A percentile compares a stretch with the other conserved stretches of the same genome.
Evolutionary conservation across 2,888 invertebrate species (phyloP).

Genomic region (Lasioglossum morio): DNA sequence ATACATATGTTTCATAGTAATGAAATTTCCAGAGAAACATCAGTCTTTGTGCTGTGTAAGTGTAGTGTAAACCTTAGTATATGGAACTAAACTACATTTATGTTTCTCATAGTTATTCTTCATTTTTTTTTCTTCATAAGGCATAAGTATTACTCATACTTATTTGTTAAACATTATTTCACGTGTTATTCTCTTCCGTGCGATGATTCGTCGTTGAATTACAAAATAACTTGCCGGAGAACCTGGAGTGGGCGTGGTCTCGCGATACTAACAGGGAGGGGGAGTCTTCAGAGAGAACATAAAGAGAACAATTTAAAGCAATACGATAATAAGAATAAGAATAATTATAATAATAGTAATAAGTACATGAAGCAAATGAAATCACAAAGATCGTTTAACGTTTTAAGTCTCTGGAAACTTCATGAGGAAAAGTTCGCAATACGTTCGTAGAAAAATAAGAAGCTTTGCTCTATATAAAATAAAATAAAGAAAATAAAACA

Average conservation of each 20-base stretch:
- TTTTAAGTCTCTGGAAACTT: conserved; percentile 59
- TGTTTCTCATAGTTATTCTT: conserved; percentile 34
- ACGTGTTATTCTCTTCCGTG: background rate
- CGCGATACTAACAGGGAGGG: background rate
- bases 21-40: conserved; percentile 67
- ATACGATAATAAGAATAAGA: conserved; percentile 20
- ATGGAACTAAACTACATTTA: conserved; percentile 35
- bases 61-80: conserved; percentile 38
- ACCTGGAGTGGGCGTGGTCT: background rate
- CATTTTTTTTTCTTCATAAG: conserved; percentile 30
- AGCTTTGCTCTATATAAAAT: conserved; percentile 36
- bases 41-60: conserved; percentile 57
- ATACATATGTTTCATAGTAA: conserved; percentile 44
- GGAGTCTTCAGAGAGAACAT: background rate
- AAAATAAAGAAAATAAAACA: conserved; percentile 20
- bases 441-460: conserved; percentile 59
- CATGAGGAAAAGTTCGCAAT: conserved; percentile 44
- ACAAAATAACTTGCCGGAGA: conserved; percentile 17
- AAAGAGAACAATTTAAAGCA: conserved; percentile 15
- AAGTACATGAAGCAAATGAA: conserved; percentile 42
- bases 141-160: conserved; percentile 29
- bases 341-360: conserved; percentile 23
- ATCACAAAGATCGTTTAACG: conserved; percentile 49
- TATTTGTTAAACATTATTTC: conserved; percentile 19
- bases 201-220: conserved; percentile 10